Evolutionary conservation across 2,113 vertebrate species (phyloP).

Genomic region (Thalassoma bifasciatum): DNA sequence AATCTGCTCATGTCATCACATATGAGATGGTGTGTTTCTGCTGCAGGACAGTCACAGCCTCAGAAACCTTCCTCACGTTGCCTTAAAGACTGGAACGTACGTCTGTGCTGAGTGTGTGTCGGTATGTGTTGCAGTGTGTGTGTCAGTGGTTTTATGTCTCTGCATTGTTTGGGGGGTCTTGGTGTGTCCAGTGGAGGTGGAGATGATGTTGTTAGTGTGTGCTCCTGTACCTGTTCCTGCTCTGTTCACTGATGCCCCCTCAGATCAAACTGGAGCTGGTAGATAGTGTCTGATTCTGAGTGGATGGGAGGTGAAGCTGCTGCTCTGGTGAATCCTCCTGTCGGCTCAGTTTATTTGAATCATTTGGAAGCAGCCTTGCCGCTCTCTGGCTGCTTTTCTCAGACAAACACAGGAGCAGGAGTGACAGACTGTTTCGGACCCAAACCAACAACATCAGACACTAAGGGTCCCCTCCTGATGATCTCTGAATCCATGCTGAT

Average conservation of each 20-base stretch:
- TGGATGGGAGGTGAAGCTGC: constrained; percentile 41
- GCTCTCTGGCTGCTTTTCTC: no score
- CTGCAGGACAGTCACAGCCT: constrained; percentile 50
- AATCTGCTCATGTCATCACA: no score
- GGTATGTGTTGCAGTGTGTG: constrained; percentile 3
- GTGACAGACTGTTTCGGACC: neutral
- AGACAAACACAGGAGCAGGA: neutral
- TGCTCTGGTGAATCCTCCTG: neutral
- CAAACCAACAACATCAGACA: no score
- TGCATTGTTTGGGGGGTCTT: neutral
- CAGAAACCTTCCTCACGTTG: constrained; percentile 70
- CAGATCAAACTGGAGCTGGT: neutral
- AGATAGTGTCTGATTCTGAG: constrained; percentile 6
- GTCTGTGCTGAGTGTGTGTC: constrained; percentile 25
- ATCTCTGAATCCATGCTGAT: no score
- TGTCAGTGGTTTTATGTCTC: neutral
- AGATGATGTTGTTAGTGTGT: neutral
- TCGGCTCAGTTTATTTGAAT: no score
- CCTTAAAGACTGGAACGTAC: constrained; percentile 75
- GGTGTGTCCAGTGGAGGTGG: neutral
- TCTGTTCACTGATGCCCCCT: constrained; percentile 4
- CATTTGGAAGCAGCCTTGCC: no score
- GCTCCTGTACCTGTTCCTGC: constrained; percentile 1
- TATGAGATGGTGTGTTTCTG: constrained; percentile 57
- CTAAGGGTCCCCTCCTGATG: no score